phyloP scores from a whole-genome alignment of 2,797 vertebrate species.

The Helicolenus hilgendorfi region DNA sequence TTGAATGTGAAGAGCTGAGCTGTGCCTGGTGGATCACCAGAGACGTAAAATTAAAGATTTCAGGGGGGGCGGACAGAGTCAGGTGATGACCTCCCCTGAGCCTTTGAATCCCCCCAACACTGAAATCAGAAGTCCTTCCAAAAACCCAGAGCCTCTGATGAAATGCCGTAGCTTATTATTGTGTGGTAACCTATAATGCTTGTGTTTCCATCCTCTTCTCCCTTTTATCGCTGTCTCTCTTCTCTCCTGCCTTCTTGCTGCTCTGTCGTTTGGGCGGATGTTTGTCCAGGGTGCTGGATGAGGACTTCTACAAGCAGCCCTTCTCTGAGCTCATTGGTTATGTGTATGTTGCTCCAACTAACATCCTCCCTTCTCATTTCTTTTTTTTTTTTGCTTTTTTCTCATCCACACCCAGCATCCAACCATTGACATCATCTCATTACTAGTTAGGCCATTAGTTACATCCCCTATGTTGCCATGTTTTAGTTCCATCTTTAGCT shows the following conservation, averaged over 20 bases:
- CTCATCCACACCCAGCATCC: slow-evolving; percentile 39
- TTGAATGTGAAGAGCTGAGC: neutral
- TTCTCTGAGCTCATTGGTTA: slow-evolving; percentile 99
- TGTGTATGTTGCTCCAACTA: slow-evolving; percentile 99
- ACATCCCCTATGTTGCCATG: neutral
- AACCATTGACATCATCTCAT: slow-evolving; percentile 47
- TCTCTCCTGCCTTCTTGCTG: slow-evolving; percentile 94
- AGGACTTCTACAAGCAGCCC: slow-evolving; percentile 99
- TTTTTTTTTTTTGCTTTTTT: slow-evolving; percentile 19
- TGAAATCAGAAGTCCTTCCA: neutral
- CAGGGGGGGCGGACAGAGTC: neutral
- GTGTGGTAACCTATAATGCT: slow-evolving; percentile 66
- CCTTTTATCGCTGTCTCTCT: slow-evolving; percentile 92
- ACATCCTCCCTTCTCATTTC: slow-evolving; percentile 79
- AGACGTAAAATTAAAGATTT: slow-evolving; percentile 1
- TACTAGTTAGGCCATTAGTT: neutral
- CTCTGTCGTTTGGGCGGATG: slow-evolving; percentile 92
- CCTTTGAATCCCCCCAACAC: neutral
- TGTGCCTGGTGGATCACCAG: neutral
- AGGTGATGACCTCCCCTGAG: neutral
- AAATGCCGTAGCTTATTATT: slow-evolving; percentile 34
- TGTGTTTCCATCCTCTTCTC: slow-evolving; percentile 86
- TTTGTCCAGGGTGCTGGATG: slow-evolving; percentile 98
- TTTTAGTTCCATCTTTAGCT: slow-evolving; percentile 12
- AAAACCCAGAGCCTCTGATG: slow-evolving; percentile 1